Base-by-base conservation (phyloP, 2,888 invertebrate genomes). In the Eilema griseolum region DNA sequence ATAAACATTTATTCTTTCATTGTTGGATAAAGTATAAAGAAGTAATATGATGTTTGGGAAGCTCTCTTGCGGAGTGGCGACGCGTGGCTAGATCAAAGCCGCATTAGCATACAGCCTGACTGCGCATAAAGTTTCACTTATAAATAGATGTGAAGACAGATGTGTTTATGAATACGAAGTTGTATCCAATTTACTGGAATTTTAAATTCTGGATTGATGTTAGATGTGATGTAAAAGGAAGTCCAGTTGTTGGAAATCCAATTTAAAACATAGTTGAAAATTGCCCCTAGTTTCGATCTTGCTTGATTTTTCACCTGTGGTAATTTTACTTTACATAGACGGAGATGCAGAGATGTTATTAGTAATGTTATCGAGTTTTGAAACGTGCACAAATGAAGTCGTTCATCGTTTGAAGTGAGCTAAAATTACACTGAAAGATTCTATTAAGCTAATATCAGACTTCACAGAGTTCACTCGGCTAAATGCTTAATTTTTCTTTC, bases 71-170 rank as follows among this genome's bases (percentile, higher is more conserved):
- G 37, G 71, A 83, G 81, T 76, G 78, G 77, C 68, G 76, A 76
- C 78, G 83, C 86, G 84, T 87, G 87, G 83, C 86, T 69, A 88
- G 88, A 91, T 91, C 92, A 89, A 88, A 88, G 86, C 67, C 60
- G 23, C 57, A 88, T 89, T 88, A 83, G 75, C 88, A 89, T 88
- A 81, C 31, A 71, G 63, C 83, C 85, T 89, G 89, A 83, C 84
- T 69, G 65, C 79, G 88, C 89, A 89, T 89, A 89, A 88, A 78
- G 61, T 75, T 69, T 72, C 63, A 61, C 46, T 67, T 69, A 24
- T 69, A 79, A 79, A 75, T 41, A 77, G 62, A 64, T n/a, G 63
- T 67, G 60, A 14, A 31, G 65, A 65, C 62, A 74, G 66, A 71
- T 72, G 64, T 61, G 72, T 77, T 73, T 77, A 67, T 69, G 26